phyloP scores from a whole-genome alignment of 2,113 vertebrate species.

The Catharus fuscescens region DNA sequence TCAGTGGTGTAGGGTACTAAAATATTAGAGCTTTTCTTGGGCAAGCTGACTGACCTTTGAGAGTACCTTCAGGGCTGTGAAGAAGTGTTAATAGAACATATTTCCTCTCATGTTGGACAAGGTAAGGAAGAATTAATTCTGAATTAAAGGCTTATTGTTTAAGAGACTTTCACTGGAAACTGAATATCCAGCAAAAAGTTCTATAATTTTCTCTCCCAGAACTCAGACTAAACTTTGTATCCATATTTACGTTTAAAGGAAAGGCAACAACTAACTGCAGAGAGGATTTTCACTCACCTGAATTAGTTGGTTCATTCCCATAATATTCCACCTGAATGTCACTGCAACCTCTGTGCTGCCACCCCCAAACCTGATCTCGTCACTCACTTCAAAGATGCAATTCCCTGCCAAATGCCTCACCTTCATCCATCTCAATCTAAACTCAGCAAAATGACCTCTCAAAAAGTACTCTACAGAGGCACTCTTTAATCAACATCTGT shows the following conservation, averaged over 20 bases:
- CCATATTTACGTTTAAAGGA: not conserved
- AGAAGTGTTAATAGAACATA: not conserved
- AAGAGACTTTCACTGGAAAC: not conserved
- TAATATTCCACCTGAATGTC: constrained; percentile 41
- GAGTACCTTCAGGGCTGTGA: not conserved
- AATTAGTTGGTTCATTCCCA: not conserved
- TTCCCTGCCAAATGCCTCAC: constrained; percentile 44
- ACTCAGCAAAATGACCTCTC: constrained; percentile 50
- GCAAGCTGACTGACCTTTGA: not conserved
- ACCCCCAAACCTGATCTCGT: constrained; percentile 9
- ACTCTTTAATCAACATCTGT: constrained; percentile 66
- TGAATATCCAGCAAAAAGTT: not conserved
- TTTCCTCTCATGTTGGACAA: not conserved
- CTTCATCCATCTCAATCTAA: constrained; percentile 68
- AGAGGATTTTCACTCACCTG: not conserved
- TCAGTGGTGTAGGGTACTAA: not conserved
- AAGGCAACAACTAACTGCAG: not conserved
- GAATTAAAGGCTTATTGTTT: not conserved
- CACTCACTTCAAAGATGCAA: constrained; percentile 50
- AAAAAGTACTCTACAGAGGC: constrained; percentile 60
- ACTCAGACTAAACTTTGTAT: not conserved
- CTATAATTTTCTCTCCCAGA: not conserved
- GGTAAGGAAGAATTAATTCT: not conserved
- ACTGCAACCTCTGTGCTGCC: not conserved
- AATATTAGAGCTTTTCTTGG: not conserved